Evolutionary conservation across 1,140 invertebrate species (phyloP).

Genomic region (Caerostris extrusa): DNA sequence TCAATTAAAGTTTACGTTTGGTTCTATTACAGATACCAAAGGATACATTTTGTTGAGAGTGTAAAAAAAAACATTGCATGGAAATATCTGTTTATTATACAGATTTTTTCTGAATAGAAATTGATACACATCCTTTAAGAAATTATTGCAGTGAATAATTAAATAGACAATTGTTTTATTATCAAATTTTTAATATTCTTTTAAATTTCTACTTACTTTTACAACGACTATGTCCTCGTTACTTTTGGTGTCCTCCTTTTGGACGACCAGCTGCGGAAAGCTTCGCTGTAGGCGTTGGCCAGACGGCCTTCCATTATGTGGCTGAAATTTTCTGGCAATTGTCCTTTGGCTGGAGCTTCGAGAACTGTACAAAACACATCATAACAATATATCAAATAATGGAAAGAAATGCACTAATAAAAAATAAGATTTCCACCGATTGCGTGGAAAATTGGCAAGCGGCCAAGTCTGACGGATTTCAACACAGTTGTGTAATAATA

Average conservation of each 20-base stretch:
- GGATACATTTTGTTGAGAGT: too few species aligned
- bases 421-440: not conserved
- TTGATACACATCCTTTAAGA: too few species aligned
- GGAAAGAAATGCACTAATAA: not conserved
- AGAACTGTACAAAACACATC: constrained; percentile 15
- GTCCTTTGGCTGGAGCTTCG: constrained; percentile 53
- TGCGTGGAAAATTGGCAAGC: too few species aligned
- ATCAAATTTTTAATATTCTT: not conserved
- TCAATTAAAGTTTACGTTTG: too few species aligned
- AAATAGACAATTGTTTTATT: too few species aligned
- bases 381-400: not conserved
- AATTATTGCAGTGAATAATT: not conserved
- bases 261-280: not conserved
- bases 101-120: too few species aligned
- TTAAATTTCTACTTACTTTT: constrained; percentile 17
- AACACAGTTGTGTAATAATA: too few species aligned
- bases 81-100: too few species aligned
- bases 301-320: constrained; percentile 64
- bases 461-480: too few species aligned
- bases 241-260: not conserved
- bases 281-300: constrained; percentile 69
- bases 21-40: too few species aligned
- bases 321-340: constrained; percentile 69
- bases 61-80: too few species aligned
- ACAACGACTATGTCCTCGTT: constrained; percentile 4